Conservation (phyloP, 2,797 vertebrate genomes). For the Rachycentron canadum region DNA sequence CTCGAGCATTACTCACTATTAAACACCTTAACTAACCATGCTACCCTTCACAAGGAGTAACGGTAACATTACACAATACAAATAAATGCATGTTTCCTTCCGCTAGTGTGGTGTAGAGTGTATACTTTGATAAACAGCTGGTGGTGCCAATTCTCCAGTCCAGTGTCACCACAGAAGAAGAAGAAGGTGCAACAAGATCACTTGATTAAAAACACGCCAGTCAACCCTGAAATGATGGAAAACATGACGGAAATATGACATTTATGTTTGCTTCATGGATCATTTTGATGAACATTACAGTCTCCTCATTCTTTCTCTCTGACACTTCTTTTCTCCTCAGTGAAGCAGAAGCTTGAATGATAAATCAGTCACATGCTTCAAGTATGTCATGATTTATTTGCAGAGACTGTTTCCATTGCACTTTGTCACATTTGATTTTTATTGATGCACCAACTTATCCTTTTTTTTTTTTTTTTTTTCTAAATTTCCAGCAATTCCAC, state of each 20-base stretch:
- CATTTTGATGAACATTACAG: not conserved
- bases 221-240: not conserved
- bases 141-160: not conserved
- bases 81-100: not conserved
- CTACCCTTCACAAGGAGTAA: not conserved
- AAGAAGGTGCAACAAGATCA: not conserved
- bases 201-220: not conserved
- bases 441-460: no score
- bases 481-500: not conserved
- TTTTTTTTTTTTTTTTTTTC: no score
- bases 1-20: not conserved
- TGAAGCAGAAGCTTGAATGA: not conserved
- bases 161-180: not conserved
- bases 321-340: not conserved
- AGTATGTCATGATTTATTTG: not conserved
- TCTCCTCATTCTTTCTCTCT: not conserved
- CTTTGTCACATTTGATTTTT: not conserved
- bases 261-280: not conserved
- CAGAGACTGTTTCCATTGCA: not conserved
- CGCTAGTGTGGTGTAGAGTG: not conserved
- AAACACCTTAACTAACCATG: constrained; percentile 9
- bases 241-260: not conserved
- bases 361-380: not conserved
- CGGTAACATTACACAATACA: not conserved
- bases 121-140: not conserved